phyloP scores from a whole-genome alignment of 2,888 invertebrate species.

The Lymantria dispar region DNA sequence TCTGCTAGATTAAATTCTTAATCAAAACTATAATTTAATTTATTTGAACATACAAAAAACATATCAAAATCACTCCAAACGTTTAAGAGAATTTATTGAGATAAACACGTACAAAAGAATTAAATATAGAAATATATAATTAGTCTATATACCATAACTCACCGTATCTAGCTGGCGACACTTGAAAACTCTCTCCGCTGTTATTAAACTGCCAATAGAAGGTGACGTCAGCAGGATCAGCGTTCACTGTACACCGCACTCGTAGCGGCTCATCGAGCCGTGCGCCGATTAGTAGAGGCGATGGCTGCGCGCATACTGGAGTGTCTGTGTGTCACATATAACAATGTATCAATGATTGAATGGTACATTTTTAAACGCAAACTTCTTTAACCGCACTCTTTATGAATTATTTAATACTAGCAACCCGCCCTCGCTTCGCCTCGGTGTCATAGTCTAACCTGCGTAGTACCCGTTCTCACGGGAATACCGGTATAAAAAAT shows the following conservation, averaged over 20 bases:
- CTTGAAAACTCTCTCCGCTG: conserved; percentile 93
- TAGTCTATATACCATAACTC: conserved; percentile 8
- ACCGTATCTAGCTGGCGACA: conserved; percentile 85
- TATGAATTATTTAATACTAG: no score
- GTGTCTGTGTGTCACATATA: conserved; percentile 82
- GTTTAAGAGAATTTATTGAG: no score
- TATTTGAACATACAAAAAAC: not conserved
- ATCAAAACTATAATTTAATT: no score
- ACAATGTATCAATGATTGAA: not conserved
- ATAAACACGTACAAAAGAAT: no score
- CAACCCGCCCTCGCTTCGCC: no score
- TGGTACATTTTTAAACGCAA: no score
- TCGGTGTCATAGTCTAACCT: no score
- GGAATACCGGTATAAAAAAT: no score
- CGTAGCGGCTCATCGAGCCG: conserved; percentile 91
- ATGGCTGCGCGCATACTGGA: conserved; percentile 88
- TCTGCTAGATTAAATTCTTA: no score
- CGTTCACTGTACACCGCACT: conserved; percentile 91
- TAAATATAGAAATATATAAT: not conserved
- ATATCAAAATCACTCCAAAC: no score
- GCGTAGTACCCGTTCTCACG: no score
- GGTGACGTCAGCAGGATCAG: conserved; percentile 91
- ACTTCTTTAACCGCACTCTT: no score
- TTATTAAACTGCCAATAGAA: conserved; percentile 96
- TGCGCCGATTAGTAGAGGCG: conserved; percentile 89